Evolutionary conservation across 2,888 invertebrate species (phyloP).

Genomic region (Iphiclides podalirius): DNA sequence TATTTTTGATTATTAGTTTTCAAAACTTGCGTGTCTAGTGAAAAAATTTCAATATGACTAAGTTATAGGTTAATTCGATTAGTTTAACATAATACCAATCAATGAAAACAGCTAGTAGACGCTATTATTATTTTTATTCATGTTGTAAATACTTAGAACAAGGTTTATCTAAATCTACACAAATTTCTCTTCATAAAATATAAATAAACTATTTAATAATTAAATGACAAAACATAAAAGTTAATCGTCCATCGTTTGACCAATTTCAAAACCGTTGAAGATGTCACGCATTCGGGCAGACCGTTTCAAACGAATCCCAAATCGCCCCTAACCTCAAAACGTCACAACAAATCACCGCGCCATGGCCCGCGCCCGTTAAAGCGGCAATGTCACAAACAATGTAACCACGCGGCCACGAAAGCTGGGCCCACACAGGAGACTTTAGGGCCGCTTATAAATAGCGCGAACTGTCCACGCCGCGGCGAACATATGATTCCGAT

Average conservation of each 20-base stretch:
- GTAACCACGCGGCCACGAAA: constrained; percentile 27
- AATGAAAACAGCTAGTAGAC: too few relatives aligned
- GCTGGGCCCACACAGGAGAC: constrained; percentile 28
- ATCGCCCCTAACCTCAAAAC: constrained; percentile 25
- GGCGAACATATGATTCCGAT: constrained; percentile 58
- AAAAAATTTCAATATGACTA: too few relatives aligned
- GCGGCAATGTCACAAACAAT: constrained; percentile 29
- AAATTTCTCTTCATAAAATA: too few relatives aligned
- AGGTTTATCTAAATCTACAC: too few relatives aligned
- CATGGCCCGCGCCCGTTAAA: constrained; percentile 8
- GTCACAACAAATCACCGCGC: constrained; percentile 21
- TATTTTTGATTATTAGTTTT: too few relatives aligned
- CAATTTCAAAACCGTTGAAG: not conserved
- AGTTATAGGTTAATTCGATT: too few relatives aligned
- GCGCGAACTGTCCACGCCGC: constrained; percentile 44
- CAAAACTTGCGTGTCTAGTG: too few relatives aligned
- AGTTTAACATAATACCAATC: too few relatives aligned
- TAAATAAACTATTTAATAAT: too few relatives aligned
- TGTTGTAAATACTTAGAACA: too few relatives aligned
- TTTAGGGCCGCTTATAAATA: constrained; percentile 63
- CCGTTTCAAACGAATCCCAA: constrained; percentile 11
- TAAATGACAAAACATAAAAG: too few relatives aligned
- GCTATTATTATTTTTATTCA: too few relatives aligned
- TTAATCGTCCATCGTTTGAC: not conserved
- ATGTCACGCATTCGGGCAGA: not conserved